A percentile compares a stretch with the other conserved stretches of the same genome.
phyloP scores from a whole-genome alignment of 2,113 vertebrate species.

The Narcine bancroftii region DNA sequence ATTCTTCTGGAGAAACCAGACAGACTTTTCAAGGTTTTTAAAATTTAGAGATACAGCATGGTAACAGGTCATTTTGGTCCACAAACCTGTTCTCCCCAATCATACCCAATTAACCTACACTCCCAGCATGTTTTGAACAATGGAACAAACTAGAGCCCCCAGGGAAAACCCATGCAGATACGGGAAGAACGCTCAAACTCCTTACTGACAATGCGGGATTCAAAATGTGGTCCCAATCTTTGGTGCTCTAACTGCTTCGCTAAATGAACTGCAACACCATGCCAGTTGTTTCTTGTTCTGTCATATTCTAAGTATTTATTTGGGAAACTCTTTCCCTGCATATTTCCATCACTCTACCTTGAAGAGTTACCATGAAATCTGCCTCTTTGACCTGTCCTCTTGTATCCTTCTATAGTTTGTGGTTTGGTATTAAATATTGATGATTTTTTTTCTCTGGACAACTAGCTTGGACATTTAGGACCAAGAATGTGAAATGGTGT shows the following conservation, averaged over 20 bases:
- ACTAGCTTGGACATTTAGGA: neutral
- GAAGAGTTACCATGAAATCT: neutral
- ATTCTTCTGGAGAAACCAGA: neutral
- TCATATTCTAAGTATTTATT: neutral
- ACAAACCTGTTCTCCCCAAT: no score
- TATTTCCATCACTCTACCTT: neutral
- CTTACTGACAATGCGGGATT: no score
- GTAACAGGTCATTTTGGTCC: no score
- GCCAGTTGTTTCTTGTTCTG: neutral
- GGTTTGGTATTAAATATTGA: neutral
- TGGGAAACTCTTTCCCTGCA: neutral
- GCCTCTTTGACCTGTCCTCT: neutral
- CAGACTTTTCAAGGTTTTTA: neutral
- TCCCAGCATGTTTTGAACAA: no score
- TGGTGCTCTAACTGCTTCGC: no score
- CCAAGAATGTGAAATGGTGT: neutral
- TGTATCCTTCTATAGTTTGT: neutral
- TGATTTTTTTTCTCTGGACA: neutral
- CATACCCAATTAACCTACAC: no score
- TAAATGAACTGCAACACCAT: no score
- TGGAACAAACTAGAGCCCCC: no score
- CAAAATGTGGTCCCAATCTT: no score
- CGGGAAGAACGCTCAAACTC: no score
- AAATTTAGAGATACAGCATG: no score
- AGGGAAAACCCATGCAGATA: no score